Evolutionary conservation across 2,797 vertebrate species (phyloP).

Genomic region (Falco novaeseelandiae): DNA sequence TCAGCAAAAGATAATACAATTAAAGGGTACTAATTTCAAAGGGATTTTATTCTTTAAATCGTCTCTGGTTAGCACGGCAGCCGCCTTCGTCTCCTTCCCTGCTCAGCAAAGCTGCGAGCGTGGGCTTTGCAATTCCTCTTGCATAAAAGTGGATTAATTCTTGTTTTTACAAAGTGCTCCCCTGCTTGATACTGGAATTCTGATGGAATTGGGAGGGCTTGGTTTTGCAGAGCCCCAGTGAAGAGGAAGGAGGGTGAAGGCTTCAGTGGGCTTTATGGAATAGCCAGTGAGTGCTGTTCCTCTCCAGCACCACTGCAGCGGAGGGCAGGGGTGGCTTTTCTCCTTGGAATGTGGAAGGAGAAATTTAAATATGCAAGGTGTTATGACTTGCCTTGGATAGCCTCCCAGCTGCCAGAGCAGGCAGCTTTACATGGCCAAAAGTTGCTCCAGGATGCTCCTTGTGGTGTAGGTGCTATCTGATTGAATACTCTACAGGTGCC

Average conservation of each 20-base stretch:
- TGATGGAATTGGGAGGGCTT: background rate
- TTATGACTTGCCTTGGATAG: background rate
- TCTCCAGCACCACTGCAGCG: rapidly evolving
- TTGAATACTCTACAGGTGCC: background rate
- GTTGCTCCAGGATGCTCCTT: background rate
- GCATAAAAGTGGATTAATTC: background rate
- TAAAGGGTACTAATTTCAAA: slow-evolving; percentile 60
- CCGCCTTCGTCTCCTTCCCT: background rate
- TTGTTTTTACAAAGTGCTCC: background rate
- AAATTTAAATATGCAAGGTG: background rate
- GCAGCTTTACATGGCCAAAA: background rate
- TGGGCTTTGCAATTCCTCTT: background rate
- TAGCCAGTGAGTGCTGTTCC: background rate
- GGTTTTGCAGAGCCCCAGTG: background rate
- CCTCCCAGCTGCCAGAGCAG: background rate
- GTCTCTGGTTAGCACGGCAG: background rate
- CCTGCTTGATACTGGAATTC: background rate
- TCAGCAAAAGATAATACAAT: slow-evolving; percentile 19
- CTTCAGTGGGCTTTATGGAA: background rate
- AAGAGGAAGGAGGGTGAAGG: background rate
- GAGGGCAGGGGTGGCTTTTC: background rate
- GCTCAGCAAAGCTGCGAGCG: background rate
- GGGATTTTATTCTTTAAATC: slow-evolving; percentile 18
- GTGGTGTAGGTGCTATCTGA: background rate
- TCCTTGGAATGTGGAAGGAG: background rate